These are phyloP conservation scores for Trypoxylon attenuatum DNA, from an alignment of 2,888 invertebrate species.

Conservation along the genomic window DNA sequence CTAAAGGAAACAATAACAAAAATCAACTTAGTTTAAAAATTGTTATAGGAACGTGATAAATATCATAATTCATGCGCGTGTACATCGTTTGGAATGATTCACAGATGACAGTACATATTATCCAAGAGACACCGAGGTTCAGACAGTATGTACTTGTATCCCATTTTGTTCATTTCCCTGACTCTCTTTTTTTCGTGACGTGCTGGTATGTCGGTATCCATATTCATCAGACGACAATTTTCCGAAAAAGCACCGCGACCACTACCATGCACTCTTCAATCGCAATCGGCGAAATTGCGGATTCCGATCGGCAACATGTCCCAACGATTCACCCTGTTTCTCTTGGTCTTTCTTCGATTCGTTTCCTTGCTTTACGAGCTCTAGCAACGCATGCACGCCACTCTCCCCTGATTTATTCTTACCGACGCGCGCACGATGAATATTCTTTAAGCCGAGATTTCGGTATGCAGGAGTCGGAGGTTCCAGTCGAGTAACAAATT, in stretches of 20 bases:
- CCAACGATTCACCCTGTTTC: constrained; percentile 35
- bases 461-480: no score
- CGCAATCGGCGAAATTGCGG: constrained; percentile 45
- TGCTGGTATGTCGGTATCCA: background rate
- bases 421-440: background rate
- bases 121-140: no score
- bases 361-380: constrained; percentile 33
- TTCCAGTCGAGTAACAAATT: no score
- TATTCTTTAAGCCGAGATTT: background rate
- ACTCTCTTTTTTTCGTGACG: constrained; percentile 9
- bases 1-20: no score
- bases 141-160: no score
- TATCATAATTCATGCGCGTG: no score
- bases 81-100: no score
- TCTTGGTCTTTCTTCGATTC: no score
- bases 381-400: constrained; percentile 11
- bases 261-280: constrained; percentile 22
- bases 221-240: constrained; percentile 18
- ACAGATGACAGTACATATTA: no score
- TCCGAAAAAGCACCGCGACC: constrained; percentile 20
- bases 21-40: no score
- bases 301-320: constrained; percentile 28
- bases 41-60: no score
- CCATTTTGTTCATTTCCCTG: no score
- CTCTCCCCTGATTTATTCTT: background rate